Evolutionary conservation across 1,140 invertebrate genomes (phyloP).

Genomic region (Zaprionus lachaisei): DNA sequence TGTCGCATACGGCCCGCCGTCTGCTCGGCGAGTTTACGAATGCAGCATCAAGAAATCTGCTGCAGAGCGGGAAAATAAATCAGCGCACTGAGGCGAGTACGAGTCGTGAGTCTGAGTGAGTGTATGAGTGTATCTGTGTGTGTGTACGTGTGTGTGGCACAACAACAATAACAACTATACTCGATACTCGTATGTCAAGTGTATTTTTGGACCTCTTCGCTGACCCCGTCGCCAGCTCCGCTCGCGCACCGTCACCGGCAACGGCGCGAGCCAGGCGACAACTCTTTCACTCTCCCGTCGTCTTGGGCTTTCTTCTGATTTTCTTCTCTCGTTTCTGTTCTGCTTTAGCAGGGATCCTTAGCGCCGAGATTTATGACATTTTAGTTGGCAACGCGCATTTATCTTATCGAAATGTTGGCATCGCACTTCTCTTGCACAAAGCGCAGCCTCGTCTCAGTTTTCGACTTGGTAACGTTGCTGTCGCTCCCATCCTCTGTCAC

Average conservation of each 20-base stretch:
- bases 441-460: constrained; percentile 10
- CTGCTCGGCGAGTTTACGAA: constrained; percentile 69
- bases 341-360: constrained; percentile 72
- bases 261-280: constrained; percentile 51
- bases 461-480: not conserved
- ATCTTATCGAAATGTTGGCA: constrained; percentile 84
- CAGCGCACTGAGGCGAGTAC: constrained; percentile 56
- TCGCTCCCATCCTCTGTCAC: not conserved
- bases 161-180: constrained; percentile 20
- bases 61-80: constrained; percentile 84
- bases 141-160: constrained; percentile 32
- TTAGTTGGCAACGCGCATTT: constrained; percentile 82
- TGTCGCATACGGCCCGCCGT: constrained; percentile 37
- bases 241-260: constrained; percentile 17
- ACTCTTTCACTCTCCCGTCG: constrained; percentile 64
- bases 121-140: not conserved
- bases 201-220: constrained; percentile 66
- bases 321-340: constrained; percentile 24
- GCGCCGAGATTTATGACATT: constrained; percentile 83
- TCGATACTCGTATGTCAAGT: constrained; percentile 66
- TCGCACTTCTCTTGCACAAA: constrained; percentile 47
- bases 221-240: constrained; percentile 25
- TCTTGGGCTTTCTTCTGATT: constrained; percentile 61
- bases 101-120: constrained; percentile 6
- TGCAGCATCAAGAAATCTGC: constrained; percentile 67